phyloP scores from a whole-genome alignment of 2,888 invertebrate genomes.

The Chironomus tentans region DNA sequence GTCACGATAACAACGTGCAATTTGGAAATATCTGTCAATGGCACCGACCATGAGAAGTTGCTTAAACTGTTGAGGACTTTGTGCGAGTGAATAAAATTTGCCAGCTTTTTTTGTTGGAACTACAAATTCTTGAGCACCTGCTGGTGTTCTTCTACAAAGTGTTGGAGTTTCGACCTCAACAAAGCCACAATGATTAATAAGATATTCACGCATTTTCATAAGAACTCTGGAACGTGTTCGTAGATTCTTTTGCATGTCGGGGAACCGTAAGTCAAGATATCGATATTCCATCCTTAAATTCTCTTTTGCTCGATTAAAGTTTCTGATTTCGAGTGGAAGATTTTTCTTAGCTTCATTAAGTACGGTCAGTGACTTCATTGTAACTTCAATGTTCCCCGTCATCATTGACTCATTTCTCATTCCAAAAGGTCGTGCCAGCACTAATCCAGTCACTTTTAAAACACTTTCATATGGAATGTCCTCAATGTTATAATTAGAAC shows the following conservation, averaged over 20 bases:
- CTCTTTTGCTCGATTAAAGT: slow-evolving; percentile 73
- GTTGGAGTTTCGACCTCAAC: slow-evolving; percentile 98
- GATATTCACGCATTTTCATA: slow-evolving; percentile 78
- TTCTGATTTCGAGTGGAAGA: slow-evolving; percentile 68
- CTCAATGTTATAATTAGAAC: slow-evolving; percentile 28
- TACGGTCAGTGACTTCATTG: slow-evolving; percentile 55
- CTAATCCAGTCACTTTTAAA: slow-evolving; percentile 57
- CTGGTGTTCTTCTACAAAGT: slow-evolving; percentile 86
- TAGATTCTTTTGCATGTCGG: slow-evolving; percentile 75
- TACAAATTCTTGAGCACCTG: slow-evolving; percentile 95
- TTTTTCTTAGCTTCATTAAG: slow-evolving; percentile 57
- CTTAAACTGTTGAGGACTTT: slow-evolving; percentile 98
- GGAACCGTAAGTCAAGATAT: slow-evolving; percentile 50
- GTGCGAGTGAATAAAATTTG: slow-evolving; percentile 85
- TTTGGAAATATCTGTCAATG: slow-evolving; percentile 69
- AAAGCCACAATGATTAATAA: slow-evolving; percentile 71
- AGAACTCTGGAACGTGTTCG: slow-evolving; percentile 70
- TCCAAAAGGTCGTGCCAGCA: slow-evolving; percentile 57
- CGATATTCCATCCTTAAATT: slow-evolving; percentile 65
- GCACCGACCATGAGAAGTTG: slow-evolving; percentile 97
- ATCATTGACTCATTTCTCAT: slow-evolving; percentile 57
- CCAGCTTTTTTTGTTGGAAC: slow-evolving; percentile 80
- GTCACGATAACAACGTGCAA: slow-evolving; percentile 64
- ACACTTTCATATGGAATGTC: slow-evolving; percentile 53
- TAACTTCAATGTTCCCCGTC: slow-evolving; percentile 78